phyloP scores from a whole-genome alignment of 2,797 vertebrate genomes.

The Acipenser oxyrinchus region DNA sequence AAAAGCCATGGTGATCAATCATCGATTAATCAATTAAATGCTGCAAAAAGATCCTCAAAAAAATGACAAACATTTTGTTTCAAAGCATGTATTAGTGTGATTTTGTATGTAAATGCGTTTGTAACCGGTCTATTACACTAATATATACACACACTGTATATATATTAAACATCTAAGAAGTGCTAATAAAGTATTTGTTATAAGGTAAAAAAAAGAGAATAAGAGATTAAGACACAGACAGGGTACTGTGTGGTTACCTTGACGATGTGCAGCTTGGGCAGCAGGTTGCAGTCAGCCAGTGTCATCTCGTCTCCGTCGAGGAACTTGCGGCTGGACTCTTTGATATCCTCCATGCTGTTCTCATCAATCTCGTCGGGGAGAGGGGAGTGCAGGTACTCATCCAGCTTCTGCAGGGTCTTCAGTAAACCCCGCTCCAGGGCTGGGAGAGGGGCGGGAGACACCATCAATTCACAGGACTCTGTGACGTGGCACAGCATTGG shows the following conservation, averaged over 20 bases:
- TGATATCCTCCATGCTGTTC: constrained; percentile 86
- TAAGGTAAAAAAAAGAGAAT: not conserved
- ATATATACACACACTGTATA: too few relatives aligned
- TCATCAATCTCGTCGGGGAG: constrained; percentile 94
- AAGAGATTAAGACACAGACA: not conserved
- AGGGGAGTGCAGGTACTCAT: constrained; percentile 84
- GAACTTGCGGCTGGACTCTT: constrained; percentile 76
- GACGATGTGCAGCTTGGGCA: constrained; percentile 95
- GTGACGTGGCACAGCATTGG: too few relatives aligned
- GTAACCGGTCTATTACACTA: too few relatives aligned
- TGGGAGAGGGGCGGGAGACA: constrained; percentile 27
- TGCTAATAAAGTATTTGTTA: too few relatives aligned
- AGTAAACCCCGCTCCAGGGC: constrained; percentile 81
- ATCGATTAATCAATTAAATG: too few relatives aligned
- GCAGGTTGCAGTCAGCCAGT: constrained; percentile 90
- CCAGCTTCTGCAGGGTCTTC: constrained; percentile 93
- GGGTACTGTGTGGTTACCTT: constrained; percentile 60
- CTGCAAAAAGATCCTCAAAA: too few relatives aligned
- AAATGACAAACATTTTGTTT: too few relatives aligned
- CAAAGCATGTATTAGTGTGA: too few relatives aligned
- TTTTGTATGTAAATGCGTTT: too few relatives aligned
- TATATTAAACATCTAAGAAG: too few relatives aligned
- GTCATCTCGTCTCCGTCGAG: constrained; percentile 96
- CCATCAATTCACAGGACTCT: too few relatives aligned
- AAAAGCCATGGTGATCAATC: too few relatives aligned